phyloP scores from a whole-genome alignment of 2,113 vertebrate genomes.

The Mustelus asterias region DNA sequence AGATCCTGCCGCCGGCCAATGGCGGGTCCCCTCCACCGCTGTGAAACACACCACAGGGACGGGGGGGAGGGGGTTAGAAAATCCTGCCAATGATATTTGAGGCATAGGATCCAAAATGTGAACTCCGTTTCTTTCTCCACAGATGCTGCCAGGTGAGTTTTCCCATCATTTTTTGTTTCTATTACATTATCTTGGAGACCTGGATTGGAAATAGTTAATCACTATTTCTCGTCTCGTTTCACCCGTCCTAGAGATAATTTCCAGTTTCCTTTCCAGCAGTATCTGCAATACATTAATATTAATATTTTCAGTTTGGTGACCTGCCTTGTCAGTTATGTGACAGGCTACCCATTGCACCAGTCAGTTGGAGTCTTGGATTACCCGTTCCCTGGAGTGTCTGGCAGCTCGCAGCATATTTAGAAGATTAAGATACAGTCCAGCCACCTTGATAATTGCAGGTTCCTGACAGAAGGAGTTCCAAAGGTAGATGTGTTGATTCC shows the following conservation, averaged over 20 bases:
- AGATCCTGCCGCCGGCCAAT: too few species aligned
- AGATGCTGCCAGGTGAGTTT: too few species aligned
- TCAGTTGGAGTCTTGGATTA: not conserved
- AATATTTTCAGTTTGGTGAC: slow-evolving; percentile 10
- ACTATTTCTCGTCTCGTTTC: not conserved
- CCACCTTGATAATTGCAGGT: slow-evolving; percentile 19
- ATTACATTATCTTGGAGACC: not conserved
- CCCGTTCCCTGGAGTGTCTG: not conserved
- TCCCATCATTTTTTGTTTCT: too few species aligned
- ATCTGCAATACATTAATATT: not conserved
- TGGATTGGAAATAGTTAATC: not conserved
- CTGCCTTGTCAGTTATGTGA: not conserved
- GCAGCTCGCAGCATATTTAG: not conserved
- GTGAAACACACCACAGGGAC: too few species aligned
- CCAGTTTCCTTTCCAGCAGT: not conserved
- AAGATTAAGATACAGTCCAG: slow-evolving; percentile 12
- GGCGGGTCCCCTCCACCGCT: too few species aligned
- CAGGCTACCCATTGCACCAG: not conserved
- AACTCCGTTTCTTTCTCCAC: too few species aligned
- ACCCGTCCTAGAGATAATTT: not conserved
- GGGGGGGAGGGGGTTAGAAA: too few species aligned
- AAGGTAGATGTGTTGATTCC: not conserved
- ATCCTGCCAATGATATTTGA: too few species aligned
- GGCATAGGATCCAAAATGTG: too few species aligned
- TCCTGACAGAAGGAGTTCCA: not conserved